Evolutionary conservation across 23 tunicate genomes (phyloP).

Genomic region (Aplidium turbinatum): DNA sequence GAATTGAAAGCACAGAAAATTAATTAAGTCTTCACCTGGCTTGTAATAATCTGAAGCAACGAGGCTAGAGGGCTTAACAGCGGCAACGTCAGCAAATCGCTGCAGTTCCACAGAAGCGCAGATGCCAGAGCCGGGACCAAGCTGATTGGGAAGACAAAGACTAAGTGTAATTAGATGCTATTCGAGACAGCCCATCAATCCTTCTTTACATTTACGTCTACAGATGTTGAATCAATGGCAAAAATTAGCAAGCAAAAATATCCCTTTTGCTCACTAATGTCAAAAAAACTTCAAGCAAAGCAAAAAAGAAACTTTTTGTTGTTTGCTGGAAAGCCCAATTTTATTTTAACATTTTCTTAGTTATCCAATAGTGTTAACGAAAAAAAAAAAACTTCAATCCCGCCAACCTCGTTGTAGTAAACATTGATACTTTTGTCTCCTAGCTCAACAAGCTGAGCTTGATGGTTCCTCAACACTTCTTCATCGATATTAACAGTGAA

Average conservation of each 20-base stretch:
- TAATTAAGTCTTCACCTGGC: constrained; percentile 34
- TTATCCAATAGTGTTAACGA: neutral
- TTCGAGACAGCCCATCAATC: too few relatives aligned
- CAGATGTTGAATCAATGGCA: neutral
- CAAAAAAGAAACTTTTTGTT: too few relatives aligned
- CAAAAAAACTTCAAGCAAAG: too few relatives aligned
- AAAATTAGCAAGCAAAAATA: too few relatives aligned
- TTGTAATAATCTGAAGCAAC: constrained; percentile 49
- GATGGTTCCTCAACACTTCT: constrained; percentile 1
- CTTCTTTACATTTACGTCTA: neutral
- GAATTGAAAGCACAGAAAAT: neutral
- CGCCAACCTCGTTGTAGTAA: constrained; percentile 25
- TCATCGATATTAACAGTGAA: constrained; percentile 11
- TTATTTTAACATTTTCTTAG: too few relatives aligned
- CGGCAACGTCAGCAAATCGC: constrained; percentile 32
- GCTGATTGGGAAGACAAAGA: neutral
- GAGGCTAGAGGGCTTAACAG: constrained; percentile 23
- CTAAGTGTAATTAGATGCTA: neutral
- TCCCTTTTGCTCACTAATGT: too few relatives aligned
- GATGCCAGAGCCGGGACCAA: constrained; percentile 9
- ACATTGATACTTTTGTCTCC: constrained; percentile 29
- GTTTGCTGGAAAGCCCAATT: neutral
- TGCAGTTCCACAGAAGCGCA: constrained; percentile 19
- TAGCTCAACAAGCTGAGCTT: constrained; percentile 27
- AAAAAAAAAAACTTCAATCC: neutral